phyloP scores from a whole-genome alignment of 2,888 invertebrate species.

The Synergus itoensis region DNA sequence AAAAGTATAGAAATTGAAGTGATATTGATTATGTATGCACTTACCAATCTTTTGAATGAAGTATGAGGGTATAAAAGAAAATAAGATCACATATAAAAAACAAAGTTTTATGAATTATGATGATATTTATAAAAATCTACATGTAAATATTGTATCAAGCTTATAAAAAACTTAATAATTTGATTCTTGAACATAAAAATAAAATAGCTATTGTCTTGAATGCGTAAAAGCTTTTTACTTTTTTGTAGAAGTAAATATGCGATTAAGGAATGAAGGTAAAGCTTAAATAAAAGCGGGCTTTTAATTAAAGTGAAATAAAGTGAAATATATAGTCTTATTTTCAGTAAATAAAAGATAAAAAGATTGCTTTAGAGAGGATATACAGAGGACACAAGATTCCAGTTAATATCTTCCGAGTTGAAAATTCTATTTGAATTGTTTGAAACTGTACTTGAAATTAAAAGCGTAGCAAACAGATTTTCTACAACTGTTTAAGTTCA shows the following conservation, averaged over 20 bases:
- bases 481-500: neutral
- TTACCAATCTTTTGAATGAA: neutral
- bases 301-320: neutral
- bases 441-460: neutral
- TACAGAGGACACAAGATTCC: no score
- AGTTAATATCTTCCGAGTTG: no score
- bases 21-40: neutral
- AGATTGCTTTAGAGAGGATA: neutral
- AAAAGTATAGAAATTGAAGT: neutral
- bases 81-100: neutral
- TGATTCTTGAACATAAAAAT: no score
- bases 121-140: no score
- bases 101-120: no score
- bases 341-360: neutral
- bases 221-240: neutral
- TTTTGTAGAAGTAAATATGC: neutral
- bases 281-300: neutral
- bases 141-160: no score
- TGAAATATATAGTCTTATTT: neutral
- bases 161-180: no score
- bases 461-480: neutral
- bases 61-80: neutral
- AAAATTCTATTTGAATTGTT: no score
- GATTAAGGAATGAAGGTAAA: neutral
- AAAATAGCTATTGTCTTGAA: neutral